Conservation (phyloP, 1,140 invertebrate genomes). For the Tenebrio molitor region DNA sequence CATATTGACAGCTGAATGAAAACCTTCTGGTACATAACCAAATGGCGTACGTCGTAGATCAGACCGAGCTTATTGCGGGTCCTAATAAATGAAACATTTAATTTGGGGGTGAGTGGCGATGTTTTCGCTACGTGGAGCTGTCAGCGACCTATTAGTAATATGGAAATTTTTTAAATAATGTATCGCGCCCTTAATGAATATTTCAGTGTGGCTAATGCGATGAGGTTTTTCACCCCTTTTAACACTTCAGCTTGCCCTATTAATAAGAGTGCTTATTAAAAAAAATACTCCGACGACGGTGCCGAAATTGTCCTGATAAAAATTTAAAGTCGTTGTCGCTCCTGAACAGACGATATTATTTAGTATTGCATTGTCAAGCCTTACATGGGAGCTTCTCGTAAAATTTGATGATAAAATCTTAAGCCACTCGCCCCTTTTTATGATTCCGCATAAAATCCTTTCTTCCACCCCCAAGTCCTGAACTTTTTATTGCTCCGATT, state of each 20-base stretch:
- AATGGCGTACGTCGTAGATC: not conserved
- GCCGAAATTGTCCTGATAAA: not conserved
- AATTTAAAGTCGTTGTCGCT: not conserved
- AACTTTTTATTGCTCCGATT: constrained; percentile 26
- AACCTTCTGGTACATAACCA: not conserved
- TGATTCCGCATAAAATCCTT: constrained; percentile 15
- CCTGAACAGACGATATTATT: not conserved
- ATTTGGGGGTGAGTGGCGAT: not conserved
- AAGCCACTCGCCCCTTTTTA: constrained; percentile 20
- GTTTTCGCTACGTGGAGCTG: not conserved
- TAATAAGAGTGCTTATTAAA: not conserved
- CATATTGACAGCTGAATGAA: no score
- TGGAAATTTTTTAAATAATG: not conserved
- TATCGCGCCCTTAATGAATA: constrained; percentile 11
- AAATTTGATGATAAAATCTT: constrained; percentile 27
- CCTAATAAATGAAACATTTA: not conserved
- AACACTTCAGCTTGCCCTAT: not conserved
- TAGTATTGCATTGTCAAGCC: constrained; percentile 14
- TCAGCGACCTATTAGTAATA: not conserved
- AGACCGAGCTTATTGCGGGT: not conserved
- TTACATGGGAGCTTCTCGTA: constrained; percentile 4
- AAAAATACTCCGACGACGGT: not conserved
- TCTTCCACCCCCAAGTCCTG: not conserved
- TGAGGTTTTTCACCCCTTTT: constrained; percentile 5
- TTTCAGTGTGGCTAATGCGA: not conserved